Percentiles rank a stretch among this genome's conserved stretches.
Conservation (phyloP, 2,888 invertebrate species). For the Temnothorax ravouxi region DNA sequence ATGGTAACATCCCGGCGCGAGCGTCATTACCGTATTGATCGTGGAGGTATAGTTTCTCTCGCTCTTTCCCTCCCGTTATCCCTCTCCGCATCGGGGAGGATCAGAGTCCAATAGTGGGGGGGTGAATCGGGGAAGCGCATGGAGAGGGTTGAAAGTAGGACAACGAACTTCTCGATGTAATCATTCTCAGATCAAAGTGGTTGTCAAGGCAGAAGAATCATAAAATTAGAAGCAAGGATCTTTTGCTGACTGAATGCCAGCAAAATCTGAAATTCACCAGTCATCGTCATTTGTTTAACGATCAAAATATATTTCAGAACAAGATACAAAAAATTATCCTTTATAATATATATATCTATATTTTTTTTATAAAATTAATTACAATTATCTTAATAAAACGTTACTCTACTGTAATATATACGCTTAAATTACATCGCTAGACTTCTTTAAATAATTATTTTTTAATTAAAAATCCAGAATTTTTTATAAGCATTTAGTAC, state of each 20-base stretch:
- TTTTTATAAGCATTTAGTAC: background rate
- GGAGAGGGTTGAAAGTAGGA: constrained; percentile 77
- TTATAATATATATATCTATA: too few species aligned
- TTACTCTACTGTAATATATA: background rate
- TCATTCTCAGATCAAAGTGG: constrained; percentile 72
- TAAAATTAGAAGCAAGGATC: constrained; percentile 20
- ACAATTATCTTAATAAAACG: background rate
- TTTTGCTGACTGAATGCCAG: background rate
- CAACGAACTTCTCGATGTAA: constrained; percentile 72
- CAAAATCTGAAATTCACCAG: constrained; percentile 7
- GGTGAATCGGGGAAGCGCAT: constrained; percentile 46
- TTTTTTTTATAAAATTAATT: constrained; percentile 9
- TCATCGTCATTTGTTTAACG: background rate
- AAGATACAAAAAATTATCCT: background rate
- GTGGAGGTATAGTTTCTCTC: constrained; percentile 70
- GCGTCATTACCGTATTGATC: constrained; percentile 81
- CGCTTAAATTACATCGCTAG: background rate
- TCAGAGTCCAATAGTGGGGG: constrained; percentile 47
- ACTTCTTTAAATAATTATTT: background rate
- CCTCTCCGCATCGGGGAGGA: constrained; percentile 54
- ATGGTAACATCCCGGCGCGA: constrained; percentile 74
- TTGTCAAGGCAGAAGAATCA: constrained; percentile 50
- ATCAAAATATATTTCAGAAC: background rate
- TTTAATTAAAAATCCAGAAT: background rate
- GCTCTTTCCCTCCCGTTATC: constrained; percentile 55